A percentile compares a stretch with the other conserved stretches of the same genome.
phyloP scores from a whole-genome alignment of 2,888 invertebrate species.

The Cosmia trapezina region DNA sequence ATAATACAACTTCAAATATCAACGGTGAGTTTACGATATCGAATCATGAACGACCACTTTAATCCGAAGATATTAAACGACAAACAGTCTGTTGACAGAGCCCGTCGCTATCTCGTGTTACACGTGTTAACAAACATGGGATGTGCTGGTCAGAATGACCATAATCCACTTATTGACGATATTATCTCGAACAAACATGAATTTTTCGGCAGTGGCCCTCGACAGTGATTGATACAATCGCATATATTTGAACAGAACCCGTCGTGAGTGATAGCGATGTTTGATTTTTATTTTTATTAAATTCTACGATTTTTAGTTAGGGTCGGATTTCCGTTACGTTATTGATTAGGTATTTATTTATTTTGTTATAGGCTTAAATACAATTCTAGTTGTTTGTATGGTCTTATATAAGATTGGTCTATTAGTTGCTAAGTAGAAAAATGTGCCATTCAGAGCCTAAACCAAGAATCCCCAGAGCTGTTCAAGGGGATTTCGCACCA shows the following conservation, averaged over 20 bases:
- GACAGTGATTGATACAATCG: slow-evolving; percentile 80
- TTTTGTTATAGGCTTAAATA: slow-evolving; percentile 25
- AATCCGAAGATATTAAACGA: slow-evolving; percentile 64
- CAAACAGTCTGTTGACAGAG: slow-evolving; percentile 64
- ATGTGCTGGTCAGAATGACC: slow-evolving; percentile 74
- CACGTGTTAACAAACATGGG: slow-evolving; percentile 84
- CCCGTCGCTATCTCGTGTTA: slow-evolving; percentile 66
- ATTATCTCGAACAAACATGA: slow-evolving; percentile 75
- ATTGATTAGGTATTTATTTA: background rate
- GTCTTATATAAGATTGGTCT: background rate
- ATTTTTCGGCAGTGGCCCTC: slow-evolving; percentile 62
- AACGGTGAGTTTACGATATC: slow-evolving; percentile 51
- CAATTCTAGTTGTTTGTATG: background rate
- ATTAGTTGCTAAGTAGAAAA: background rate
- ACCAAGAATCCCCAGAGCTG: too few relatives aligned
- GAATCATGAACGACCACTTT: slow-evolving; percentile 63
- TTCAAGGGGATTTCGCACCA: background rate
- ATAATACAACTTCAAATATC: slow-evolving; percentile 48
- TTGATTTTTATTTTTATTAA: slow-evolving; percentile 62
- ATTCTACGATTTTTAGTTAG: slow-evolving; percentile 38
- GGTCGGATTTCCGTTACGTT: slow-evolving; percentile 55
- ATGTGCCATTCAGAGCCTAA: too few relatives aligned
- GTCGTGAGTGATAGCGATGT: slow-evolving; percentile 56
- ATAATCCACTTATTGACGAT: slow-evolving; percentile 84
- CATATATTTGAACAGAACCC: slow-evolving; percentile 60